Base-by-base conservation (phyloP, 2,113 vertebrate species). In the Apeltes quadracus region DNA sequence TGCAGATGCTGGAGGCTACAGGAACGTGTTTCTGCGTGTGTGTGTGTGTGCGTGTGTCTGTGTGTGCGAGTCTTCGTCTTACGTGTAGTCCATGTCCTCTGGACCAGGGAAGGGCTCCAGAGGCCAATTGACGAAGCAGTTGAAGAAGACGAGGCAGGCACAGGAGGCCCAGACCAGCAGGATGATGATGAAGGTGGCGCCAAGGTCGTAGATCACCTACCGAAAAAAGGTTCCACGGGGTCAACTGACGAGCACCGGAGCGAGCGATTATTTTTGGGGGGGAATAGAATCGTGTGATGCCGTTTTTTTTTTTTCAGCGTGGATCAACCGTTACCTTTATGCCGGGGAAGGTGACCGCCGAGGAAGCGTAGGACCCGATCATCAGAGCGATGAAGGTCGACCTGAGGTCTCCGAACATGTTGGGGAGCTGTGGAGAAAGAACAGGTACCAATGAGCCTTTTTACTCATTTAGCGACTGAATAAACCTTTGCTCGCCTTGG, bases 311-410 rank as follows among this genome's bases (percentile, higher is more conserved):
- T 34, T 15, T 20, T n/a, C n/a, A n/a, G 7, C 20, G 14, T 4
- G 5, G 29, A 27, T 53, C 0, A 10, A 27, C 18, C 73, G 0
- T 61, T 90, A 98, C 97, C 96, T 98, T 99, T 85, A 99, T 95
- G 79, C 96, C 97, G 0, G 97, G 97, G 84, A 99, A 99, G 41
- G 97, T 99, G 88, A 99, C 97, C 1, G 97, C 97, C 0, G 97
- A 99, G 57, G 97, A 99, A 50, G 97, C 97, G 3, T 99, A 98
- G 14, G 97, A 98, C n/a, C 97, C 97, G 16, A 99, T 99, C 97
- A 99, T 99, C 91, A 99, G 90, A 61, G 97, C 95, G 32, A 99
- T 99, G 90, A 99, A 98, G 0, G 97, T 99, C 29, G 97, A 98
- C 46, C 97, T 95, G 81, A 98, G 94, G 91, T 99, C 96, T 59